phyloP scores from a whole-genome alignment of 1,140 invertebrate species.

The Micrasema minimum region DNA sequence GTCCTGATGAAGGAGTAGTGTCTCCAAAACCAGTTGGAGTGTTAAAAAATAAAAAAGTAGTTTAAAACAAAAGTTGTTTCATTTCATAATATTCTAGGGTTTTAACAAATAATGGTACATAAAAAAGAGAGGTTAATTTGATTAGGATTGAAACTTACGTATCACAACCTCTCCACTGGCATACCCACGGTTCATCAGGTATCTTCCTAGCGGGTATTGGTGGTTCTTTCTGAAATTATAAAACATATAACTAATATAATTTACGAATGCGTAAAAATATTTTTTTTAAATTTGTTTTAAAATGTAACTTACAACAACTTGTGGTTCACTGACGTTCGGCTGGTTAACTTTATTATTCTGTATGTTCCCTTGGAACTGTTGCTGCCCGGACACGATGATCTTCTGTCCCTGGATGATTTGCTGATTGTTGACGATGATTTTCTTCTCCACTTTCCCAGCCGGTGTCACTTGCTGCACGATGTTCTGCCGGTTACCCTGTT shows the following conservation, averaged over 20 bases:
- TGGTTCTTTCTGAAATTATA: constrained; percentile 2
- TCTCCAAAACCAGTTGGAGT: too few relatives aligned
- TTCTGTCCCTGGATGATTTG: constrained; percentile 43
- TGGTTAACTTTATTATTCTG: too few relatives aligned
- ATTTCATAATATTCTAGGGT: too few relatives aligned
- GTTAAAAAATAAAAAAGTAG: too few relatives aligned
- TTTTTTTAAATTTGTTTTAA: too few relatives aligned
- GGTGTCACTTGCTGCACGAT: constrained; percentile 33
- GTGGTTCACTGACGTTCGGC: neutral
- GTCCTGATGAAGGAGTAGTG: too few relatives aligned
- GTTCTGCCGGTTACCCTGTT: constrained; percentile 50
- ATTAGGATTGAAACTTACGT: constrained; percentile 66
- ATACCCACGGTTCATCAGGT: constrained; percentile 75
- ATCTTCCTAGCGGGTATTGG: constrained; percentile 57
- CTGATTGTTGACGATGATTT: constrained; percentile 34
- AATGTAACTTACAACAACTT: constrained; percentile 6
- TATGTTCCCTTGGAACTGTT: constrained; percentile 31
- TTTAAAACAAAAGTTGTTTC: too few relatives aligned
- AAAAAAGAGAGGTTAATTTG: too few relatives aligned
- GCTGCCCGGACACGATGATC: constrained; percentile 37
- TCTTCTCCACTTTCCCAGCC: constrained; percentile 46
- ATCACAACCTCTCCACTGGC: constrained; percentile 92
- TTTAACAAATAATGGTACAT: too few relatives aligned
- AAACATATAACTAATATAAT: neutral
- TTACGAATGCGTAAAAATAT: neutral